A percentile compares a stretch with the other conserved stretches of the same genome.
Evolutionary conservation across 2,888 invertebrate species (phyloP).

Genomic region (Microctonus hyperodae): DNA sequence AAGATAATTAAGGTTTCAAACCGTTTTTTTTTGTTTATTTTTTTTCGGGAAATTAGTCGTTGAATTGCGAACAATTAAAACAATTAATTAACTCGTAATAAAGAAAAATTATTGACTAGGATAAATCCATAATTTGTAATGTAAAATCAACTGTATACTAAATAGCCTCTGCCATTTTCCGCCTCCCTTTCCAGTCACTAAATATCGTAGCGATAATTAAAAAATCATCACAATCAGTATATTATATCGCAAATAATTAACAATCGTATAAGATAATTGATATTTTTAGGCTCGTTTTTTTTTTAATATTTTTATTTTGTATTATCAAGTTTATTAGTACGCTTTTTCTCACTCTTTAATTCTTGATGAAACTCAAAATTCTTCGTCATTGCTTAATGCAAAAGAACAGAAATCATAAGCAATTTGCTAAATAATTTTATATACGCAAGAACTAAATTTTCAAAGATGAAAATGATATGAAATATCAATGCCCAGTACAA

Average conservation of each 20-base stretch:
- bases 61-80: background rate
- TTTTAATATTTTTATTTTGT: background rate
- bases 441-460: too few relatives aligned
- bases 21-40: too few relatives aligned
- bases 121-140: background rate
- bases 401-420: too few relatives aligned
- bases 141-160: background rate
- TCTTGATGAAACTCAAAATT: too few relatives aligned
- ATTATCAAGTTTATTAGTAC: background rate
- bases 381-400: too few relatives aligned
- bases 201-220: background rate
- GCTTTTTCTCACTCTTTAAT: background rate
- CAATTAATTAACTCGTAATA: background rate
- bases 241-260: background rate
- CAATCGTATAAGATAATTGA: background rate
- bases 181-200: background rate
- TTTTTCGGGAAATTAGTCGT: background rate
- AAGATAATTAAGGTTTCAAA: background rate
- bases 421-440: too few relatives aligned
- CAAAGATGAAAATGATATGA: too few relatives aligned
- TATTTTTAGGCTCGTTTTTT: background rate
- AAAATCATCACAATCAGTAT: background rate
- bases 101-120: constrained; percentile 4
- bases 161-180: background rate
- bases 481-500: too few relatives aligned